A percentile compares a stretch with the other conserved stretches of the same genome.
Conservation (phyloP, 2,888 invertebrate genomes). For the Mechanitis messenoides region DNA sequence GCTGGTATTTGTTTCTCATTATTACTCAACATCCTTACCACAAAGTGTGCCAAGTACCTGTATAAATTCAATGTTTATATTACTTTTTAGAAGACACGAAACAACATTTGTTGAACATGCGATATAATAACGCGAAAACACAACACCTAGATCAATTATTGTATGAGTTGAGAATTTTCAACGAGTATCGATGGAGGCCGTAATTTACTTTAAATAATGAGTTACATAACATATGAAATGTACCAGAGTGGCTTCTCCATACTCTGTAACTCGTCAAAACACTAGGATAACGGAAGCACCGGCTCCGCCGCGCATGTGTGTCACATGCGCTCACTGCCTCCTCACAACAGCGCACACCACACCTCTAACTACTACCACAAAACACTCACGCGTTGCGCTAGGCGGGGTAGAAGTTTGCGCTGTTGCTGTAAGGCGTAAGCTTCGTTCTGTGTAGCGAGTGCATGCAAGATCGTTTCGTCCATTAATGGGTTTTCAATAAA, state of each 20-base stretch:
- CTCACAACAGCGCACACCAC: conserved; percentile 39
- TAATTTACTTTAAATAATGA: conserved; percentile 29
- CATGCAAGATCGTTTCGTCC: conserved; percentile 61
- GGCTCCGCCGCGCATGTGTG: conserved; percentile 73
- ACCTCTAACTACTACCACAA: conserved; percentile 25
- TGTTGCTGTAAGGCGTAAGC: conserved; percentile 26
- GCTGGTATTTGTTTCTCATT: conserved; percentile 29
- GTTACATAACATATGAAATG: conserved; percentile 11
- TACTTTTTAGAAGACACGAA: conserved; percentile 58
- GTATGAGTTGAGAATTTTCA: conserved; percentile 49
- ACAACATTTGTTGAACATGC: conserved; percentile 70
- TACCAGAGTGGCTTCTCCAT: conserved; percentile 17
- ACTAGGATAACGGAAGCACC: conserved; percentile 59
- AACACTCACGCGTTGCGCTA: conserved; percentile 23
- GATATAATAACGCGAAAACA: conserved; percentile 70
- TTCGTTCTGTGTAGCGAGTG: conserved; percentile 45
- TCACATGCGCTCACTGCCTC: conserved; percentile 49
- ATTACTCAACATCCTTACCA: conserved; percentile 41
- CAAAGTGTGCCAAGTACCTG: conserved; percentile 74
- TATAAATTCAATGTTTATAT: conserved; percentile 50
- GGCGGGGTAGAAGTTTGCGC: conserved; percentile 17
- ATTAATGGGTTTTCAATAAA: conserved; percentile 45
- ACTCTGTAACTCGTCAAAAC: conserved; percentile 27
- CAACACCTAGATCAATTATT: conserved; percentile 60
- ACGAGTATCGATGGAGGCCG: conserved; percentile 58